Evolutionary conservation across 2,113 vertebrate species (phyloP), one percentile per base, ranked within the genome.

Genomic region (Upupa epops): DNA sequence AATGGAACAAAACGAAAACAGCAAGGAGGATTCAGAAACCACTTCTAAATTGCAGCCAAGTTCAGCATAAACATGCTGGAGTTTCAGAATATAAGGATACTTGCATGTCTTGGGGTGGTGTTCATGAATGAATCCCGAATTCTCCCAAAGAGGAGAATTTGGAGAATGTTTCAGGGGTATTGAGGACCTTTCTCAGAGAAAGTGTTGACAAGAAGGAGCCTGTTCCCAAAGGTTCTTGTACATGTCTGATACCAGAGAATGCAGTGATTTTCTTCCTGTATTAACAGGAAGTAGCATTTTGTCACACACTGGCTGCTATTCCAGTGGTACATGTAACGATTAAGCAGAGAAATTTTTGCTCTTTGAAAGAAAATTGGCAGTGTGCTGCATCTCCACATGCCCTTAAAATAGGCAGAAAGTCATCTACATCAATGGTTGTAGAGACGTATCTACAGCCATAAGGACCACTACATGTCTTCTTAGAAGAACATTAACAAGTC

Each of bases 371-470:
- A 64, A 28, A 22, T 37, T 32, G 58, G 26, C 56, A 48, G 28
- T 34, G 34, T 55, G 25, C 37, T 63, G 6, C 32, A 36, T 32
- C 19, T 82, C 56, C 17, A 6, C 14, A 36, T 40, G 19, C 0
- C 0, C 28, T 63, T 46, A 37, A 14, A 29, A 17, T 11, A 51
- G 71, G 46, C 18, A 85, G 60, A 85, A 85, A 61, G 54, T 14
- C 17, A 32, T 7, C 11, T n/a, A 13, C 1, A 1, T 64, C 19
- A 46, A 0, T 40, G 29, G 13, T 46, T 13, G 17, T 25, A 56
- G 71, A 51, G 8, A 68, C 5, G 9, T 68, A 26, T 8, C 32
- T 55, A 31, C 9, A 18, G 7, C 6, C 15, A 0, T 48, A 54
- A 68, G 34, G 8, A 77, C 21, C 37, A n/a, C n/a, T n/a, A n/a